These are phyloP conservation scores for Fregata magnificens DNA, from an alignment of 2,113 vertebrate species.

Conservation along the genomic window DNA sequence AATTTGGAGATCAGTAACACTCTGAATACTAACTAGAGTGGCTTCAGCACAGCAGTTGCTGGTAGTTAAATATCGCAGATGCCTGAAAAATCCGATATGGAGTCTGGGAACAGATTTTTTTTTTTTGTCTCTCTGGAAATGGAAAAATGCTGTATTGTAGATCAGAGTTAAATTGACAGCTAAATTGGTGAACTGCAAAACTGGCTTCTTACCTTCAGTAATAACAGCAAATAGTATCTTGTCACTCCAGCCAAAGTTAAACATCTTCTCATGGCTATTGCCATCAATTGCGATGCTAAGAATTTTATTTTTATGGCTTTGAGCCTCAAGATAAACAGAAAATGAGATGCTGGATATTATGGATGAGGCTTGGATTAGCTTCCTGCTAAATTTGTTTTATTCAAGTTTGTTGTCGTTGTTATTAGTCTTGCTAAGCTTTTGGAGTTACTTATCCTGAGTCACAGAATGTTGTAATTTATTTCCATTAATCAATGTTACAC, in stretches of 20 bases:
- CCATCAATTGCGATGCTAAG: background rate
- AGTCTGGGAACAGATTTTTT: background rate
- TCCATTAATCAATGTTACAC: slow-evolving; percentile 57
- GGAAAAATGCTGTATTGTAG: background rate
- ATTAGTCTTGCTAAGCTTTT: background rate
- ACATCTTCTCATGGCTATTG: background rate
- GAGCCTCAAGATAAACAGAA: background rate
- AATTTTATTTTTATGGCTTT: background rate
- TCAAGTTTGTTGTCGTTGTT: background rate
- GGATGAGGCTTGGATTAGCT: background rate
- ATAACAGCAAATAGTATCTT: background rate
- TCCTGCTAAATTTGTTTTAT: background rate
- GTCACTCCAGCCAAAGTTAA: background rate
- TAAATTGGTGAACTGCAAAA: background rate
- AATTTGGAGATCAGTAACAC: background rate
- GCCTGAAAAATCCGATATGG: background rate
- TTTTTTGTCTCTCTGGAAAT: background rate
- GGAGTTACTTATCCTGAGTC: background rate
- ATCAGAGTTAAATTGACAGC: background rate
- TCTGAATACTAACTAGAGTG: background rate
- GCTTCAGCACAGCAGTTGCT: background rate
- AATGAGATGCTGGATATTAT: background rate
- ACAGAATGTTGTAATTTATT: slow-evolving; percentile 28
- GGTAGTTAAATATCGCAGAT: background rate
- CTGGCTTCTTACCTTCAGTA: background rate